phyloP scores from a whole-genome alignment of 2,113 vertebrate genomes.

The Odontophorus gujanensis region DNA sequence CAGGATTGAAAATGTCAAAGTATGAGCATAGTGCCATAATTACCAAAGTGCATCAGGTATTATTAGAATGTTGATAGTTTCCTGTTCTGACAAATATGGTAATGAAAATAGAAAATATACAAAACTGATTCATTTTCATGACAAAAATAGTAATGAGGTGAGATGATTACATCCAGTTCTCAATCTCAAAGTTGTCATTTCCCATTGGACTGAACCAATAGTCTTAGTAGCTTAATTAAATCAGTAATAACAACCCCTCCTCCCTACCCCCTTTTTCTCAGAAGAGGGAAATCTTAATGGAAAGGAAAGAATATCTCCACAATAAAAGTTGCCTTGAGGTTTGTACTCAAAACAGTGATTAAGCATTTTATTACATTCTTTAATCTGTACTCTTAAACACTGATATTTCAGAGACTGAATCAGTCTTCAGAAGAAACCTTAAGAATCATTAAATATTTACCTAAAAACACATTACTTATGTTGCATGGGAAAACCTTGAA shows the following conservation, averaged over 20 bases:
- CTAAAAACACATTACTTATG: neutral
- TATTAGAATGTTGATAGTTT: slow-evolving; percentile 64
- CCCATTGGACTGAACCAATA: neutral
- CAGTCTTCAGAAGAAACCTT: neutral
- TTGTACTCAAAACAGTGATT: neutral
- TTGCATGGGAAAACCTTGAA: neutral
- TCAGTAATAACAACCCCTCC: neutral
- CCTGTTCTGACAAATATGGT: slow-evolving; percentile 34
- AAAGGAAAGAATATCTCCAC: neutral
- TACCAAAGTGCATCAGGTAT: slow-evolving; percentile 35
- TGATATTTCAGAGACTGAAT: neutral
- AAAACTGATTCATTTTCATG: slow-evolving; percentile 71
- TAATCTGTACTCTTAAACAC: neutral
- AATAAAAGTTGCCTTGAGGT: neutral
- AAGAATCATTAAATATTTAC: neutral
- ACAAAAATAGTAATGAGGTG: slow-evolving; percentile 61
- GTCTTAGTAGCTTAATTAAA: slow-evolving; percentile 59
- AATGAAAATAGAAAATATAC: slow-evolving; percentile 65
- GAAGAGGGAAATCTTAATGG: neutral
- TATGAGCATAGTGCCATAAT: slow-evolving; percentile 36
- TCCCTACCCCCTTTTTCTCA: neutral
- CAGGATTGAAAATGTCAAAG: slow-evolving; percentile 60
- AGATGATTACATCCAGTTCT: slow-evolving; percentile 45
- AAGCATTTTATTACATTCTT: neutral
- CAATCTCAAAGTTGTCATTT: slow-evolving; percentile 47